These are phyloP conservation scores for Cygnus olor DNA, from an alignment of 2,797 vertebrate species.

Conservation along the genomic window DNA sequence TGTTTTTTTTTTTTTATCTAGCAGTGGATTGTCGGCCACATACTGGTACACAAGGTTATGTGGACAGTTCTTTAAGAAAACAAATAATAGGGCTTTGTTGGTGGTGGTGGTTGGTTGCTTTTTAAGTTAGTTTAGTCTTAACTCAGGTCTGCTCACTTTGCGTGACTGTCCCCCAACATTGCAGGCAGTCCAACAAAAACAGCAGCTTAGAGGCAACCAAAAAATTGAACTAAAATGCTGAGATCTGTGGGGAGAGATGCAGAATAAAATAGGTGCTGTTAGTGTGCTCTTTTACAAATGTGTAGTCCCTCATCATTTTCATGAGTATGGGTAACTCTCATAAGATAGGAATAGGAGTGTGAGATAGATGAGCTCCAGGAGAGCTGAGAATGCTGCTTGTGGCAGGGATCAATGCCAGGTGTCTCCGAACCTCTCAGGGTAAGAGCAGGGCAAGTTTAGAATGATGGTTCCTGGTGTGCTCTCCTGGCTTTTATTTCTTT, in stretches of 20 bases:
- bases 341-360: not conserved
- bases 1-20: not conserved
- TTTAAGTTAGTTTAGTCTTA: not conserved
- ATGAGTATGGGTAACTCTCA: not conserved
- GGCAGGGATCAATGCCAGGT: not conserved
- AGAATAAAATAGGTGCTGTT: not conserved
- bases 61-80: not conserved
- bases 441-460: not conserved
- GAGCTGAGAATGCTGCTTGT: not conserved
- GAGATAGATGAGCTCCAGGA: rapidly evolving
- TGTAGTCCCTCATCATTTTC: rapidly evolving
- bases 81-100: not conserved
- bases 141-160: rapidly evolving
- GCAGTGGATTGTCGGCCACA: not conserved
- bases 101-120: not conserved
- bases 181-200: not conserved
- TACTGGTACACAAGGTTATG: not conserved
- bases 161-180: not conserved
- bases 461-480: not conserved
- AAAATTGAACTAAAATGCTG: not conserved
- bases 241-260: rapidly evolving
- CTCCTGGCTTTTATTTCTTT: not conserved
- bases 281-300: not conserved
- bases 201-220: not conserved
- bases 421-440: not conserved